Percentiles rank a stretch among this genome's conserved stretches.
phyloP scores from a whole-genome alignment of 2,113 vertebrate genomes.

The Callocephalon fimbriatum region DNA sequence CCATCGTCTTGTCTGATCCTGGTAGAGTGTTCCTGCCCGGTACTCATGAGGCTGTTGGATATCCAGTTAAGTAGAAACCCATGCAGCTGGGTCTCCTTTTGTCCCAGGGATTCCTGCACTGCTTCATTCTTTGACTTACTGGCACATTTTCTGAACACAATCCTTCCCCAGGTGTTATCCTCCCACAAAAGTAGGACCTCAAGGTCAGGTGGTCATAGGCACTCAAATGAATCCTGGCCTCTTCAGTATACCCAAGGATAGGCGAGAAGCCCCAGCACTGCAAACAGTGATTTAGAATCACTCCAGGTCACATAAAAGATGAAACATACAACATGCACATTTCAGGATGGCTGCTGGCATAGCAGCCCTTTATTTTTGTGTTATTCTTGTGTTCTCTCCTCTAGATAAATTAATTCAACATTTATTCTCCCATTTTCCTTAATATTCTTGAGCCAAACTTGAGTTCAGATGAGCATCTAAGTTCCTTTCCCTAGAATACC shows the following conservation, averaged over 20 bases:
- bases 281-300: background rate
- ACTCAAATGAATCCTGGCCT: background rate
- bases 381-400: rapidly evolving
- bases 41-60: background rate
- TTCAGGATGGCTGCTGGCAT: background rate
- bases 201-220: background rate
- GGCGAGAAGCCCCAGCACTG: background rate
- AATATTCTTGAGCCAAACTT: background rate
- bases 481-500: background rate
- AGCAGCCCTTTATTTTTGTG: background rate
- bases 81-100: background rate
- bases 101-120: rapidly evolving
- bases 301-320: background rate
- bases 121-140: background rate
- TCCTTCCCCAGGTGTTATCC: background rate
- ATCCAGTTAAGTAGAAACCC: background rate
- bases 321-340: rapidly evolving
- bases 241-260: background rate
- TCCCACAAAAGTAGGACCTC: background rate
- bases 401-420: background rate
- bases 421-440: background rate
- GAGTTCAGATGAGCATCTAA: background rate
- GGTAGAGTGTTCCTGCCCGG: background rate
- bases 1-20: too few relatives aligned
- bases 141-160: background rate